Percentiles rank a stretch among this genome's conserved stretches.
Conservation (phyloP, 2,888 invertebrate species). For the Pachydiplax longipennis region DNA sequence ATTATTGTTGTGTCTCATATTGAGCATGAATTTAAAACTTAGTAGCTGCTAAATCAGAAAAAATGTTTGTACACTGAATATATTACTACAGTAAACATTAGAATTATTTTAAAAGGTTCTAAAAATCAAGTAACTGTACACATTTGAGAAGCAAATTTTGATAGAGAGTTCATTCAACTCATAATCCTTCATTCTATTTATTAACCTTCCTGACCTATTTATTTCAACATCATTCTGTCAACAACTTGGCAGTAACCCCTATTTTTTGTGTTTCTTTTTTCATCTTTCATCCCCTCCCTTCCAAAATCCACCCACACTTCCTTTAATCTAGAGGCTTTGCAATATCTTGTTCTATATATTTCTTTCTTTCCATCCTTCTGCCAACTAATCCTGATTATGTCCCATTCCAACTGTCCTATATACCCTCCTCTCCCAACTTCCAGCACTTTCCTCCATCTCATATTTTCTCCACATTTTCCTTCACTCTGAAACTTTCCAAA, state of each 20-base stretch:
- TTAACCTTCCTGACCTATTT: background rate
- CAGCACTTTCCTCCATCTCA: constrained; percentile 7
- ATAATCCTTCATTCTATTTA: background rate
- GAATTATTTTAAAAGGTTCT: too few relatives aligned
- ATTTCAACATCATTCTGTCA: background rate
- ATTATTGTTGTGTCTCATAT: too few relatives aligned
- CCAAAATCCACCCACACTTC: background rate
- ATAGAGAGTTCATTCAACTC: background rate
- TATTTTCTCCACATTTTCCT: constrained; percentile 42
- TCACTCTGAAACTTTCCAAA: constrained; percentile 27
- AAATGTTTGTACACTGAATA: too few relatives aligned
- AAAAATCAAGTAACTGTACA: background rate
- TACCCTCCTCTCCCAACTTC: constrained; percentile 27
- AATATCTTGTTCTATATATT: background rate
- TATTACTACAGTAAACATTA: too few relatives aligned
- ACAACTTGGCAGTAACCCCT: background rate
- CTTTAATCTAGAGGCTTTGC: background rate
- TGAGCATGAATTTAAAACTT: too few relatives aligned
- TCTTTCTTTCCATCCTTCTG: background rate
- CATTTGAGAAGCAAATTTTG: background rate
- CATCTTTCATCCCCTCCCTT: background rate
- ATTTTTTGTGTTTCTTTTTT: background rate
- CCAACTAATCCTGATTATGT: background rate
- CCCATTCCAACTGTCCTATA: constrained; percentile 32
- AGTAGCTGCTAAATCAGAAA: too few relatives aligned